Evolutionary conservation across 2,113 vertebrate genomes (phyloP).

Genomic region (Theropithecus gelada): DNA sequence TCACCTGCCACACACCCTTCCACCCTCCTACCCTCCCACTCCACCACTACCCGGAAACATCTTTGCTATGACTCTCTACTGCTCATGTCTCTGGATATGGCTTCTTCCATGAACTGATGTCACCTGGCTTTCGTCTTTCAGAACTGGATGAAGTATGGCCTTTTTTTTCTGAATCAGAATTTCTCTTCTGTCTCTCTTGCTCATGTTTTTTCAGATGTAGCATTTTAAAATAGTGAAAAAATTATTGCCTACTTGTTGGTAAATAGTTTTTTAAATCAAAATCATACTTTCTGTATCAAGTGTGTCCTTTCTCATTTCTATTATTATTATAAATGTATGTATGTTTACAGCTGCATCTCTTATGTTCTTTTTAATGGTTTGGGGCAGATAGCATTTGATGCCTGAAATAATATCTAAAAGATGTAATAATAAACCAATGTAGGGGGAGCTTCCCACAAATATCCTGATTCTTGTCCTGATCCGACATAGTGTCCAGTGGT

Average conservation of each 20-base stretch:
- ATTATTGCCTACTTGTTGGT: background rate
- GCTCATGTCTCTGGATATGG: rapidly evolving
- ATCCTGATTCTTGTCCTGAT: background rate
- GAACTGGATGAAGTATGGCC: background rate
- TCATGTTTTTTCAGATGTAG: background rate
- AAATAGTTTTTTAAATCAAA: background rate
- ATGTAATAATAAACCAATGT: background rate
- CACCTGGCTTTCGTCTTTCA: background rate
- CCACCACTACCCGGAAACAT: background rate
- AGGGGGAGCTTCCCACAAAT: background rate
- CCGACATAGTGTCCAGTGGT: rapidly evolving
- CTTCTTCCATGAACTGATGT: background rate
- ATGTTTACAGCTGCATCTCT: background rate
- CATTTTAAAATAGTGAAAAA: background rate
- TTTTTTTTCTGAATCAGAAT: background rate
- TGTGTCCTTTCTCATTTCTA: background rate
- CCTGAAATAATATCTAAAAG: background rate
- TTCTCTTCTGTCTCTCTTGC: background rate
- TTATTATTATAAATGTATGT: background rate
- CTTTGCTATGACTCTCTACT: background rate
- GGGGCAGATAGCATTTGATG: background rate
- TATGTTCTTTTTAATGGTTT: background rate
- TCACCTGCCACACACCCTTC: background rate
- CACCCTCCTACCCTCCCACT: no score
- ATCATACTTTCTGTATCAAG: background rate